A percentile compares a stretch with the other conserved stretches of the same genome.
Conservation (phyloP, 2,797 vertebrate genomes). For the Triplophysa yarkandensis region DNA sequence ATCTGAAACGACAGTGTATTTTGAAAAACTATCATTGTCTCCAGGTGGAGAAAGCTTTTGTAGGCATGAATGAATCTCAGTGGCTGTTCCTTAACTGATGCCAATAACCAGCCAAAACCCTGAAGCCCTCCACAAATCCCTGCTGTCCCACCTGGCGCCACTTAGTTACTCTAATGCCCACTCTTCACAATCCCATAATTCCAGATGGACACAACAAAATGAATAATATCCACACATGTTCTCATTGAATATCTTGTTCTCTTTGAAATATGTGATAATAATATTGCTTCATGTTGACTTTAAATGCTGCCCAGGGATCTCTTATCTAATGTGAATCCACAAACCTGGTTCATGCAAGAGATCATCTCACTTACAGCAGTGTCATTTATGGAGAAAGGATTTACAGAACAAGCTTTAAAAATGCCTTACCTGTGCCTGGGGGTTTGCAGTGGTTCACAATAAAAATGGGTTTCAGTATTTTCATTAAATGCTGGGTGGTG, state of each 20-base stretch:
- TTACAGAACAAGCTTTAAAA: not conserved
- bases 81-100: no score
- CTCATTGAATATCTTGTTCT: not conserved
- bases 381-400: slow-evolving; percentile 3
- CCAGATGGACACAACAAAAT: not conserved
- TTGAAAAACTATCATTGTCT: no score
- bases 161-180: no score
- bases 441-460: not conserved
- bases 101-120: no score
- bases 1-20: no score
- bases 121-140: no score
- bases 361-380: not conserved
- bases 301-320: not conserved
- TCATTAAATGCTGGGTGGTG: slow-evolving; percentile 2
- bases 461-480: not conserved
- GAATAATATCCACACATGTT: not conserved
- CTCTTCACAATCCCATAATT: not conserved
- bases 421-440: not conserved
- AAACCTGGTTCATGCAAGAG: not conserved
- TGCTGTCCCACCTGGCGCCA: no score
- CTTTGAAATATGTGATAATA: not conserved
- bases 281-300: not conserved
- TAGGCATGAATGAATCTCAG: no score
- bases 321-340: not conserved
- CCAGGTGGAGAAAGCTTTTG: no score